Evolutionary conservation across 1,140 invertebrate genomes (phyloP).

Genomic region (Caenorhabditis latens): DNA sequence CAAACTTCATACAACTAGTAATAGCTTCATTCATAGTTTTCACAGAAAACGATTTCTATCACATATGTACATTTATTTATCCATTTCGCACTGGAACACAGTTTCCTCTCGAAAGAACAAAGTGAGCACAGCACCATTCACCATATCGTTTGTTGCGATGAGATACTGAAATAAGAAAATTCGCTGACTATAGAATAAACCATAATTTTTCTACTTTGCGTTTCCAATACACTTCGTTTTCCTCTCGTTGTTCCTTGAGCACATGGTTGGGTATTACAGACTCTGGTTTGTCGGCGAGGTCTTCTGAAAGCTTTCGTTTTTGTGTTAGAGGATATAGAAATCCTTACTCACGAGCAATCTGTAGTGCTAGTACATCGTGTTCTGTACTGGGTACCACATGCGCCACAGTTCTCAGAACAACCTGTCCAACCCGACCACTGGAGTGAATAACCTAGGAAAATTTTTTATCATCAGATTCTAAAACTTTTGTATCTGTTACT

Average conservation of each 20-base stretch:
- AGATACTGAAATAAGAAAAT: background rate
- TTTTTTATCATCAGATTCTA: background rate
- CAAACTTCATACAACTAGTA: constrained; percentile 31
- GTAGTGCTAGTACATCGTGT: constrained; percentile 18
- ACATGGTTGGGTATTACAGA: constrained; percentile 34
- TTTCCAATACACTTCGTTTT: constrained; percentile 2
- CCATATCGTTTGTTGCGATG: constrained; percentile 6
- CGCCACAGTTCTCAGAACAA: constrained; percentile 52
- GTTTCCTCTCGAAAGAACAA: constrained; percentile 9
- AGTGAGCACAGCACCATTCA: constrained; percentile 20
- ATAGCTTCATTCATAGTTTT: constrained; percentile 7
- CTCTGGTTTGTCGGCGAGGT: background rate
- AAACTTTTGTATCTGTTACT: background rate
- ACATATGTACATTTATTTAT: background rate
- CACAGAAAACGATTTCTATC: background rate
- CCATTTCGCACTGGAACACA: constrained; percentile 24
- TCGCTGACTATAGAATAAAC: too few species aligned
- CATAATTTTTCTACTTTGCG: background rate
- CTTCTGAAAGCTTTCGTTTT: background rate
- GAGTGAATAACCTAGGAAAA: background rate
- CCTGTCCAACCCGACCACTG: constrained; percentile 52
- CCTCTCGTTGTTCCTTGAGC: constrained; percentile 26
- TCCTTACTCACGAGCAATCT: background rate
- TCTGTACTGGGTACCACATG: constrained; percentile 53
- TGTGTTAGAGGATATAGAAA: background rate